Conservation (phyloP, 1,140 invertebrate genomes). For the Drosophila oshimai region DNA sequence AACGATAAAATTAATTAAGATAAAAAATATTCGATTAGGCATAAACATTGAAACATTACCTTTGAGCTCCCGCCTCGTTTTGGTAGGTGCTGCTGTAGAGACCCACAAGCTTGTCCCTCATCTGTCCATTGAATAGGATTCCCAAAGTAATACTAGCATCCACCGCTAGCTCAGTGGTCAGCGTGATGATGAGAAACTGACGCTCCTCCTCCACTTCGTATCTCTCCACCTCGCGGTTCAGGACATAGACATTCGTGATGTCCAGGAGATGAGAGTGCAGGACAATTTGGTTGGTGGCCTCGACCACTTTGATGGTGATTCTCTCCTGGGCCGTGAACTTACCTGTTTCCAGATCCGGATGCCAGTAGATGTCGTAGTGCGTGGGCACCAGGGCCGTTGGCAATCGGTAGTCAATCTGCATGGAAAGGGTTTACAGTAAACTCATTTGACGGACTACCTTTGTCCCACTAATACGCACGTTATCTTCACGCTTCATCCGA, state of each 20-base stretch:
- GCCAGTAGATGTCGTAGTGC: slow-evolving; percentile 90
- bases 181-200: slow-evolving; percentile 62
- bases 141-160: slow-evolving; percentile 38
- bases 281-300: slow-evolving; percentile 85
- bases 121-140: slow-evolving; percentile 82
- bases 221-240: slow-evolving; percentile 21
- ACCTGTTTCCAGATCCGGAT: slow-evolving; percentile 88
- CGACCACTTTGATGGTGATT: slow-evolving; percentile 86
- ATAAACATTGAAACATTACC: slow-evolving; percentile 55
- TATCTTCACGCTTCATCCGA: slow-evolving; percentile 11
- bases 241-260: slow-evolving; percentile 54
- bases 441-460: neutral
- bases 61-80: slow-evolving; percentile 54
- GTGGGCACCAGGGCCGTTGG: slow-evolving; percentile 87
- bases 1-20: neutral
- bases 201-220: slow-evolving; percentile 50
- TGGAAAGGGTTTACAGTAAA: neutral
- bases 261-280: slow-evolving; percentile 86
- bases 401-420: slow-evolving; percentile 84
- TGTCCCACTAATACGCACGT: neutral
- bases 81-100: slow-evolving; percentile 83
- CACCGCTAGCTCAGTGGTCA: slow-evolving; percentile 31
- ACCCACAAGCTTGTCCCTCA: slow-evolving; percentile 83
- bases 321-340: slow-evolving; percentile 88
- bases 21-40: slow-evolving; percentile 25